Evolutionary conservation across 2,888 invertebrate species (phyloP).

Genomic region (Ophion ventricosus): DNA sequence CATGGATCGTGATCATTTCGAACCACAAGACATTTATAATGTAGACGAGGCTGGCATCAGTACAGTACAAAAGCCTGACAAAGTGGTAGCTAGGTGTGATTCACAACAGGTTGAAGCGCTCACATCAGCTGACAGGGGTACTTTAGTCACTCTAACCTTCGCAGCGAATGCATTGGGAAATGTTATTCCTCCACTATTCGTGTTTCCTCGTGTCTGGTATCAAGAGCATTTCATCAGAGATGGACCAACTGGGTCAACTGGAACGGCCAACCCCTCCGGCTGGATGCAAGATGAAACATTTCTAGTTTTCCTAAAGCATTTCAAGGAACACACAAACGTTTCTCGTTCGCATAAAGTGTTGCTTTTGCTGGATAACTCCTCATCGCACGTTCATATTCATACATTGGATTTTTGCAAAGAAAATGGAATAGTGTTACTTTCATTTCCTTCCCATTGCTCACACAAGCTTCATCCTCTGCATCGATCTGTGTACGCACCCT

Average conservation of each 20-base stretch:
- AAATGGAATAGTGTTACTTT: constrained; percentile 68
- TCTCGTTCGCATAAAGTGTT: constrained; percentile 69
- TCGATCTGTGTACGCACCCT: constrained; percentile 68
- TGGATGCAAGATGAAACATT: constrained; percentile 76
- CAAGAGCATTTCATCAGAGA: constrained; percentile 66
- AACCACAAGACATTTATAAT: no score
- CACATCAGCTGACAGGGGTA: constrained; percentile 64
- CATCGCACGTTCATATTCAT: constrained; percentile 72
- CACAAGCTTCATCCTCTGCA: constrained; percentile 71
- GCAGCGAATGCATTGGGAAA: constrained; percentile 68
- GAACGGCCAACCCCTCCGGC: constrained; percentile 75
- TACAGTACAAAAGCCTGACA: constrained; percentile 62
- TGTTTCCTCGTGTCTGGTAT: constrained; percentile 73
- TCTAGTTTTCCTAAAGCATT: constrained; percentile 74
- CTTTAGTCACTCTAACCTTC: constrained; percentile 66
- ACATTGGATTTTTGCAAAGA: constrained; percentile 48
- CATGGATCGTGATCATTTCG: not conserved
- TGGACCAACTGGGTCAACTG: constrained; percentile 75
- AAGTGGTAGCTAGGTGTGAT: constrained; percentile 55
- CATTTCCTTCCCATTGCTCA: constrained; percentile 73
- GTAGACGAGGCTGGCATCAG: constrained; percentile 63
- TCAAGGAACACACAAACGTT: constrained; percentile 68
- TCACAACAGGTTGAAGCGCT: constrained; percentile 55
- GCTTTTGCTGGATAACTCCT: constrained; percentile 76
- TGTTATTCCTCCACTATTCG: constrained; percentile 72